phyloP scores from a whole-genome alignment of 2,888 invertebrate species.

The Frankliniella fusca region DNA sequence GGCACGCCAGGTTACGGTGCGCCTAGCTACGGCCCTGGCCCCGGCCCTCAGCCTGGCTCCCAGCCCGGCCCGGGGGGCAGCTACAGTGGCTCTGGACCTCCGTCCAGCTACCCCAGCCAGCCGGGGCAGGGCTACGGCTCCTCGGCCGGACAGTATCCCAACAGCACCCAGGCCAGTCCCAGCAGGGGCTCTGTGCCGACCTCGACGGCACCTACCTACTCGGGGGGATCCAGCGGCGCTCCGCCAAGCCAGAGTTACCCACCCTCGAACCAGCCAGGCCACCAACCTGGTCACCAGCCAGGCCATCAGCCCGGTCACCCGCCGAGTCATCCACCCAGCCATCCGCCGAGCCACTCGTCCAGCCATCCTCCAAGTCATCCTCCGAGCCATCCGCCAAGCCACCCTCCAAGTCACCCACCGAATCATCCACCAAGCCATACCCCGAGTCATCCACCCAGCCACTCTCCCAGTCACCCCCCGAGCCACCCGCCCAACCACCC shows the following conservation, averaged over 20 bases:
- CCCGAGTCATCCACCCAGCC: not conserved
- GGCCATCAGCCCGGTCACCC: not conserved
- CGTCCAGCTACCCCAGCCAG: constrained; percentile 1
- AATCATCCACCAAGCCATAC: not conserved
- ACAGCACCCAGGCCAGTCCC: constrained; percentile 13
- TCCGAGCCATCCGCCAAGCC: not conserved
- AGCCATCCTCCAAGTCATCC: not conserved
- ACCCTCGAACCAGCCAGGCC: not conserved
- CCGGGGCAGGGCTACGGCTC: not conserved
- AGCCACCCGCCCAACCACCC: not conserved
- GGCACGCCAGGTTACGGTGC: not conserved
- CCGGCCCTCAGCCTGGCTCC: not conserved
- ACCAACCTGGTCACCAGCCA: not conserved
- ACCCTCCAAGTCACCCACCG: not conserved
- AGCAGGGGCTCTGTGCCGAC: not conserved
- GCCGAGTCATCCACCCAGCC: not conserved
- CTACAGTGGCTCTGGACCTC: constrained; percentile 13
- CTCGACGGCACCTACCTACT: not conserved
- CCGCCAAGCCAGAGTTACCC: constrained; percentile 3
- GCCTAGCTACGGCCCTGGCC: not conserved
- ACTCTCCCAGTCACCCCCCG: not conserved
- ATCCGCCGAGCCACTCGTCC: not conserved
- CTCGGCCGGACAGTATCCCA: not conserved
- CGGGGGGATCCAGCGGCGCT: not conserved
- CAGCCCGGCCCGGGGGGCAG: not conserved